A percentile compares a stretch with the other conserved stretches of the same genome.
These are phyloP conservation scores for Argyresthia albistria DNA, from an alignment of 2,888 invertebrate genomes.

Conservation along the genomic window DNA sequence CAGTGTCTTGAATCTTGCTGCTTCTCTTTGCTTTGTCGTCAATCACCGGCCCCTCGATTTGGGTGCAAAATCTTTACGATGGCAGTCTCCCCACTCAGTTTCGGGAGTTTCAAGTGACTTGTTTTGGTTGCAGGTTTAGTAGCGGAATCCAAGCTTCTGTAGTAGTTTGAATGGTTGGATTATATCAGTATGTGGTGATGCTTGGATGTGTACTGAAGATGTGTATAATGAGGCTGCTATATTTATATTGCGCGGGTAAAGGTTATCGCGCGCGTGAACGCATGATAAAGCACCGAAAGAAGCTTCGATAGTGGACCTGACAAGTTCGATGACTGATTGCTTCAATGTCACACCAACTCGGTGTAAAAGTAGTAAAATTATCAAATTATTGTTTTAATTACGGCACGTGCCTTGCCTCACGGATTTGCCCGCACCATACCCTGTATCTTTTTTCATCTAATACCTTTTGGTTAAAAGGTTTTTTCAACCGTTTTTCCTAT, in stretches of 20 bases:
- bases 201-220: constrained; percentile 43
- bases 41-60: not conserved
- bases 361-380: constrained; percentile 60
- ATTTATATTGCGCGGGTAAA: constrained; percentile 36
- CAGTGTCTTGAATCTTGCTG: not conserved
- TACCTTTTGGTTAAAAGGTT: no score
- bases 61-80: not conserved
- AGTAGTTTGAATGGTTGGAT: no score
- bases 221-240: constrained; percentile 26
- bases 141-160: no score
- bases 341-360: constrained; percentile 51
- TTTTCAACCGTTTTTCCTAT: no score
- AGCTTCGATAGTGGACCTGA: constrained; percentile 23
- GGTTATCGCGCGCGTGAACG: constrained; percentile 61
- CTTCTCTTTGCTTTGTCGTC: not conserved
- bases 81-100: no score
- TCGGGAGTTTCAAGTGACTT: not conserved
- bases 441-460: not conserved
- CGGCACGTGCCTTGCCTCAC: not conserved
- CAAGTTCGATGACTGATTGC: constrained; percentile 60
- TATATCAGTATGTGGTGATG: constrained; percentile 17
- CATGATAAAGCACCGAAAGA: constrained; percentile 50
- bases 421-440: not conserved
- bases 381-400: constrained; percentile 15
- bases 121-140: not conserved